Base-by-base conservation (phyloP, 2,797 vertebrate species). In the Molossus alvarezi region DNA sequence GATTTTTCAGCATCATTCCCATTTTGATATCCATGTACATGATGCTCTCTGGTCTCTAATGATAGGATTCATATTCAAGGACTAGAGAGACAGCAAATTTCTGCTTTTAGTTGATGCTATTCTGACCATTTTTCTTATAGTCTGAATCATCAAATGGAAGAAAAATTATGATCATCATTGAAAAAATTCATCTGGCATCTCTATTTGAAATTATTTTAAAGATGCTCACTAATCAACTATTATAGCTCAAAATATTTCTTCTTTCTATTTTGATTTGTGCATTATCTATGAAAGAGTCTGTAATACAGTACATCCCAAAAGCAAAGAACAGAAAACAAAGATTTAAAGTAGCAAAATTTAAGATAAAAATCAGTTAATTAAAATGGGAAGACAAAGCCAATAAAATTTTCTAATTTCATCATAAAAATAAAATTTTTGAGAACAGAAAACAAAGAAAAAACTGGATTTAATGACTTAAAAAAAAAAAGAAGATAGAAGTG, bases 1-100 rank as follows among this genome's bases (percentile, higher is more conserved):
- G 1, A 1, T 77, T 51, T 51, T 0, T 83, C 86, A 18, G 79
- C 93, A 97, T 90, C 89, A 95, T 64, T 82, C 85, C 79, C n/a
- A 29, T 89, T 96, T 93, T 92, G 62, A 86, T 91, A 93, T 53
- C 90, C 57, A 69, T 77, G 55, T 14, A 90, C 64, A 80, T 79
- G 90, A 94, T 80, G 37, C 81, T 71, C 57, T 84, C 91, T 85
- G 55, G 45, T 96, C 69, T 90, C 45, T 58, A 92, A n/a, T 41
- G 73, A 93, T 45, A 93, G 57, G 12, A 82, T 92, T 95, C 62
- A 60, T 21, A 95, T 88, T 96, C 89, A 97, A 96, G 81, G 87
- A 77, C 45, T 45, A 2, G 62, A 91, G 48, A 80, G 27, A 89
- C 37, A 41, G 13, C 0, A 2, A 5, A 86, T 93, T 37, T 80